Percentiles rank a stretch among this genome's conserved stretches.
Evolutionary conservation across 2,797 vertebrate genomes (phyloP).

Genomic region (Sebastes kiyomatsui): DNA sequence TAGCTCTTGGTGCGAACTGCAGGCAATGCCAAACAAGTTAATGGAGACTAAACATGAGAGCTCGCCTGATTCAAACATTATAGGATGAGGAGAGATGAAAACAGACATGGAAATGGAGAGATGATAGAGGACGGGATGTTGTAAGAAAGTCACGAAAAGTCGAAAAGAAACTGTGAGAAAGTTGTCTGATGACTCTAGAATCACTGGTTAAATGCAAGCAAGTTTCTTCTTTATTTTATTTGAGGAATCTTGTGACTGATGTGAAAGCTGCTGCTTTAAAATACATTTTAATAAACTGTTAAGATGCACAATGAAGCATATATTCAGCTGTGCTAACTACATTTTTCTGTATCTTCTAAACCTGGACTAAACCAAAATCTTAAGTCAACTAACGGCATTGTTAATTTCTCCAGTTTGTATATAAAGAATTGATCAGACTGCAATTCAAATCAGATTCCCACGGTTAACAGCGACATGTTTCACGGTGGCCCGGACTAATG

Average conservation of each 20-base stretch:
- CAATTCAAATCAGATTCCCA: background rate
- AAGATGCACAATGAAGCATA: background rate
- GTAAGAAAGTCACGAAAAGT: background rate
- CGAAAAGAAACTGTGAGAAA: background rate
- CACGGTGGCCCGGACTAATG: background rate
- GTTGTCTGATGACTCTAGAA: background rate
- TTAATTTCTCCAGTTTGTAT: background rate
- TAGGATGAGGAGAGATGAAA: background rate
- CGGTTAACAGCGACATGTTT: background rate
- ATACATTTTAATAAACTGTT: background rate
- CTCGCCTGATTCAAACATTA: background rate
- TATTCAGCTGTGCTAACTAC: background rate
- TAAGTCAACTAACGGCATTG: background rate
- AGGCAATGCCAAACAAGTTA: background rate
- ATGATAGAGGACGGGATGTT: background rate
- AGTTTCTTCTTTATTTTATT: background rate
- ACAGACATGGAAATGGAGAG: background rate
- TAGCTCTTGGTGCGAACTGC: background rate
- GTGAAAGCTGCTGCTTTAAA: conserved; percentile 9
- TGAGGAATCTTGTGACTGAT: background rate
- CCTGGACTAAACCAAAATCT: background rate
- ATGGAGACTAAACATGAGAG: background rate
- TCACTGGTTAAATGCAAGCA: background rate
- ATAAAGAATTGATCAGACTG: background rate
- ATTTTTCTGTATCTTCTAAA: background rate